These are phyloP conservation scores for Temnothorax curvispinosus DNA, from an alignment of 1,140 invertebrate species.

Conservation along the genomic window DNA sequence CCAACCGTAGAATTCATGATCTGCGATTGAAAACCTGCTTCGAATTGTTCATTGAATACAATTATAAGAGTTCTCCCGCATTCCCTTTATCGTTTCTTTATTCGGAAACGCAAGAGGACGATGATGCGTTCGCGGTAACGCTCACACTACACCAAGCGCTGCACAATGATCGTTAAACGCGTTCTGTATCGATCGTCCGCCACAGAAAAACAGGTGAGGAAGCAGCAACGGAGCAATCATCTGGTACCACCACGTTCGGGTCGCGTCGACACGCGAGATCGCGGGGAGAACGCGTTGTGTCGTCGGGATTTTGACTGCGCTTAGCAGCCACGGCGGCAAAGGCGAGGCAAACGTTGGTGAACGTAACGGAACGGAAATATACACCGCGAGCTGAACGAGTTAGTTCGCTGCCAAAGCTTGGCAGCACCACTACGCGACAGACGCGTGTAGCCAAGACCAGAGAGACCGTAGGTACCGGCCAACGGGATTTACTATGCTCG, in stretches of 20 bases:
- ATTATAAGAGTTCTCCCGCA: background rate
- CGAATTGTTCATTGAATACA: background rate
- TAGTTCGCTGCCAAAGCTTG: conserved; percentile 79
- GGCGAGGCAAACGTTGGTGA: conserved; percentile 60
- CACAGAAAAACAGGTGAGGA: background rate
- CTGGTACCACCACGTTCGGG: background rate
- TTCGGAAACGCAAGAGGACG: background rate
- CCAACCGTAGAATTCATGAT: background rate
- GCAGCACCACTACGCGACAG: conserved; percentile 68
- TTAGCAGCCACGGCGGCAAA: conserved; percentile 26
- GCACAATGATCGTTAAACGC: background rate
- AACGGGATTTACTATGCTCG: conserved; percentile 81
- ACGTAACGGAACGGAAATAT: conserved; percentile 82
- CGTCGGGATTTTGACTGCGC: conserved; percentile 51
- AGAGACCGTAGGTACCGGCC: conserved; percentile 74
- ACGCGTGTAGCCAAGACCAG: conserved; percentile 60
- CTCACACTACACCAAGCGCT: background rate
- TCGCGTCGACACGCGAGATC: background rate
- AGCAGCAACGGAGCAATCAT: background rate
- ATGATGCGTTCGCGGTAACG: background rate
- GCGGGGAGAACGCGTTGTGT: conserved; percentile 33
- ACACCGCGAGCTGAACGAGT: conserved; percentile 69
- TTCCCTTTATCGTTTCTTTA: no score
- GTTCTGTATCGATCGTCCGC: background rate
- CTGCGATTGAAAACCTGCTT: background rate